Evolutionary conservation across 2,888 invertebrate genomes (phyloP), one percentile per base, ranked within the genome.

Genomic region (Lysandra bellargus): DNA sequence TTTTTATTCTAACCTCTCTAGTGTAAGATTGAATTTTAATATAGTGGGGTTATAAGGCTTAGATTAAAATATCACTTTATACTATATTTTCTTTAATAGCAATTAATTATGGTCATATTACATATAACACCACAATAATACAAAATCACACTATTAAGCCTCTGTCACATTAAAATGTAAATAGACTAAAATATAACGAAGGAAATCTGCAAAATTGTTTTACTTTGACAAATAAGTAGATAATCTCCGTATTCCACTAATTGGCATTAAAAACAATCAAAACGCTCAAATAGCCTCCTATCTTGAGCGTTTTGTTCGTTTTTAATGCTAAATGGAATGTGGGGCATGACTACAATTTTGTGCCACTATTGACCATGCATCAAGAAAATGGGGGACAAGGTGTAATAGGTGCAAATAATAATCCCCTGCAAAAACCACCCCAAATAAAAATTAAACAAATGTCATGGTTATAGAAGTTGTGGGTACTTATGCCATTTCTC

Each of bases 1-100:
- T 75, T 30, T 79, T 78, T 81, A 23, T 74, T 76, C 30, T 76
- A 76, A 76, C 76, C 76, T 76, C 33, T 37, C 2, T 33, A 69
- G 17, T 33, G 14, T 33, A 69, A 69, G 23, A 23, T 69, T 4
- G 2, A 14, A 23, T 4, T 14, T 14, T 17, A 69, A 23, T 69
- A 33, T 69, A 12, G 9, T 33, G 33, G 14, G 30, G 12, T 64
- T 30, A 33, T 3, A 14, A 69, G 33, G 33, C 1, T 33, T 69
- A 64, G 4, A 69, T 14, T 37, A 37, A 69, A 69, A 69, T 37
- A 37, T 69, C 69, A 17, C 12, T 69, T 14, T 69, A 69, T 37
- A 37, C 0, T 37, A 3, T 37, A 37, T 37, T 69, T 69, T 14
- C 69, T 69, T 69, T 69, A 69, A 37, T 69, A 69, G 4, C 69